These are phyloP conservation scores for Odontophorus gujanensis DNA, from an alignment of 2,113 vertebrate species.

Conservation along the genomic window DNA sequence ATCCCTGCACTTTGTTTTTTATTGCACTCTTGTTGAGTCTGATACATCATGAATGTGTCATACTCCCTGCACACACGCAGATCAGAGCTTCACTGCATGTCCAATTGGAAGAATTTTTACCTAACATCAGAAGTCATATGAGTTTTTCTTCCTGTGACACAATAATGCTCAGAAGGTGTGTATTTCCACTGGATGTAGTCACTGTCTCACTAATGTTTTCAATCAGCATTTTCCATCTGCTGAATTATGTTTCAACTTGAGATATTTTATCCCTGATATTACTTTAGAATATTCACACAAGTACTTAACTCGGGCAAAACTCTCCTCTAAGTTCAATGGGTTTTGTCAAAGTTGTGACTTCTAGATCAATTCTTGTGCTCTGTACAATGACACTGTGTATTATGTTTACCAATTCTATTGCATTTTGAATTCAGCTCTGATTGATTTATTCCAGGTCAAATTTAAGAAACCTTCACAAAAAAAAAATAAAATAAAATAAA, in stretches of 20 bases:
- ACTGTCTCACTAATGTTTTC: neutral
- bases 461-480: neutral
- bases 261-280: conserved; percentile 16
- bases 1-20: neutral
- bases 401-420: neutral
- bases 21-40: neutral
- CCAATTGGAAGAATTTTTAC: neutral
- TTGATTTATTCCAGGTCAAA: neutral
- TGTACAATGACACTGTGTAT: neutral
- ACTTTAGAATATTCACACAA: conserved; percentile 3
- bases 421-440: neutral
- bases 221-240: conserved; percentile 28
- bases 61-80: neutral
- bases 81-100: neutral
- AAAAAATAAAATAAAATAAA: too few species aligned
- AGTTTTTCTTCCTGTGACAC: neutral
- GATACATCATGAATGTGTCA: neutral
- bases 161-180: neutral
- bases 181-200: neutral
- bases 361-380: neutral
- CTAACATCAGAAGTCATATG: neutral
- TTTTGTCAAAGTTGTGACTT: conserved; percentile 20
- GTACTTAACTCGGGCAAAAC: neutral
- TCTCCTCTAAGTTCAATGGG: neutral
- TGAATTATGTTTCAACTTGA: conserved; percentile 39